A percentile compares a stretch with the other conserved stretches of the same genome.
phyloP scores from a whole-genome alignment of 2,113 vertebrate genomes.

The Heteronetta atricapilla region DNA sequence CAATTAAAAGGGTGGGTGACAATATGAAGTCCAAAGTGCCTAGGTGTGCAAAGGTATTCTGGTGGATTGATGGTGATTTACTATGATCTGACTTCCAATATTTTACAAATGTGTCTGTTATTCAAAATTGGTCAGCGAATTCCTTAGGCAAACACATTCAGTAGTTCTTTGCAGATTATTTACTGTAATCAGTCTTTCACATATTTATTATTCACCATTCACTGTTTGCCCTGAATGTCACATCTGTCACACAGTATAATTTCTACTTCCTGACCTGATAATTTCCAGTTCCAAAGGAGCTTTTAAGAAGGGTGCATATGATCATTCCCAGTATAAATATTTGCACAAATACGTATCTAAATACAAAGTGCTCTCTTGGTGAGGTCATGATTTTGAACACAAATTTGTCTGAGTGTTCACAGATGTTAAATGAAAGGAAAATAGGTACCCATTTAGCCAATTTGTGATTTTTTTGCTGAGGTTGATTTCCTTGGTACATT shows the following conservation, averaged over 20 bases:
- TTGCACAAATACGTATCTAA: slow-evolving; percentile 2
- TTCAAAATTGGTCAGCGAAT: not conserved
- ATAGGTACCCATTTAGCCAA: not conserved
- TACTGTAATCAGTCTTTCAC: not conserved
- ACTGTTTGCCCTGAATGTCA: not conserved
- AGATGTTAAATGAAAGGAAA: not conserved
- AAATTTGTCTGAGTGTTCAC: not conserved
- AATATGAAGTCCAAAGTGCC: not conserved
- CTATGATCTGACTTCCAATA: not conserved
- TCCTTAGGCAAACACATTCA: not conserved
- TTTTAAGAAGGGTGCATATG: slow-evolving; percentile 22
- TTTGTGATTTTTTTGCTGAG: not conserved
- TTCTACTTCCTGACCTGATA: slow-evolving; percentile 2
- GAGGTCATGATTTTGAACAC: slow-evolving; percentile 7
- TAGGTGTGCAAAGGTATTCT: not conserved
- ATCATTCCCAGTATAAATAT: slow-evolving; percentile 14
- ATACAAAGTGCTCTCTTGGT: not conserved
- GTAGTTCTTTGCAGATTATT: not conserved
- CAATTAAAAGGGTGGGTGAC: not conserved
- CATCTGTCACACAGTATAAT: not conserved
- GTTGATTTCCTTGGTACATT: not conserved
- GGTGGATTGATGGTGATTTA: not conserved
- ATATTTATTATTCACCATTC: not conserved
- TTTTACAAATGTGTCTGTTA: not conserved
- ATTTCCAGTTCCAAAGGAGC: not conserved